Evolutionary conservation across 2,888 invertebrate genomes (phyloP).

Genomic region (Hedya salicella): DNA sequence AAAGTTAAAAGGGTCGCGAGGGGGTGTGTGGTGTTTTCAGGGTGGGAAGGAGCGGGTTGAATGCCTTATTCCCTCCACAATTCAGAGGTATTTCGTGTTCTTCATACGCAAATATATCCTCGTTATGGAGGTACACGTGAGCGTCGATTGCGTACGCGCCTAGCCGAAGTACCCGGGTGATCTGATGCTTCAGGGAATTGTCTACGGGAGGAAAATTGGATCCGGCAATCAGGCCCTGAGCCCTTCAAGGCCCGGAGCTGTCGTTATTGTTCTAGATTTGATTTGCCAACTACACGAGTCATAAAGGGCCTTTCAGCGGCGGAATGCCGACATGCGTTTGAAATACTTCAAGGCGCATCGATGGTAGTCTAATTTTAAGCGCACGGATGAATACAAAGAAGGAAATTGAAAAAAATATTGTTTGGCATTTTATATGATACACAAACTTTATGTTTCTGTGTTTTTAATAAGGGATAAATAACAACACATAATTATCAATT

Average conservation of each 20-base stretch:
- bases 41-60: slow-evolving; percentile 76
- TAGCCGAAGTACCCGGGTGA: slow-evolving; percentile 67
- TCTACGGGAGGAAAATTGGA: slow-evolving; percentile 74
- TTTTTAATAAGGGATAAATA: too few species aligned
- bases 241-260: slow-evolving; percentile 59
- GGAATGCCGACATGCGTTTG: background rate
- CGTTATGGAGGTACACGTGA: slow-evolving; percentile 83
- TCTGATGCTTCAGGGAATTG: slow-evolving; percentile 66
- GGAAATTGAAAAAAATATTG: too few species aligned
- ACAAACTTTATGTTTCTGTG: too few species aligned
- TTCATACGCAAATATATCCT: slow-evolving; percentile 86
- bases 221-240: slow-evolving; percentile 72
- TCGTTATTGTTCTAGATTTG: slow-evolving; percentile 63
- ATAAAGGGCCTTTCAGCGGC: slow-evolving; percentile 12
- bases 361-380: background rate
- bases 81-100: slow-evolving; percentile 85
- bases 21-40: slow-evolving; percentile 57
- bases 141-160: slow-evolving; percentile 81
- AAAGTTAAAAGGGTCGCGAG: slow-evolving; percentile 85
- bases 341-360: background rate
- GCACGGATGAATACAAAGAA: too few species aligned
- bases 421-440: too few species aligned
- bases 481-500: too few species aligned
- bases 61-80: slow-evolving; percentile 85
- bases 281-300: slow-evolving; percentile 51